Base-by-base conservation (phyloP, 2,797 vertebrate species). In the Melanitta fusca region DNA sequence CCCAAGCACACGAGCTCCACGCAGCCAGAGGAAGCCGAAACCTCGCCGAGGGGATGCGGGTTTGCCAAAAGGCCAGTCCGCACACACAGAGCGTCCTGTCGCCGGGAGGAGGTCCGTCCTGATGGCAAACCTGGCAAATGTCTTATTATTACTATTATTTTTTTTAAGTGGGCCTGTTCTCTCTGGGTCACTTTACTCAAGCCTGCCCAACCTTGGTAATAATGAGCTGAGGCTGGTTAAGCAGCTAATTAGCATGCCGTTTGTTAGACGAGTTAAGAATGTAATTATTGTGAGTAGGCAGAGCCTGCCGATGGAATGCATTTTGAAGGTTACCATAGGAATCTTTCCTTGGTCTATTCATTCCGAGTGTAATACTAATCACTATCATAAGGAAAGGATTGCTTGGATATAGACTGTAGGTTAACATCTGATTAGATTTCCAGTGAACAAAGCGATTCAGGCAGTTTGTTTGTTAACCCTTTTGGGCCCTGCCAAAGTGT, bases 311-410 rank as follows among this genome's bases (percentile, higher is more conserved):
- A 60, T 96, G 98, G 98, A 98, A 98, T 98, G 98, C 98, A 97
- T 98, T 98, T 94, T 75, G 97, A 97, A 98, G 97, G 98, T 98
- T 98, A 98, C 98, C 97, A 97, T 98, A 98, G 98, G 98, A 98
- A 99, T 99, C 98, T 97, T 95, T 97, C 94, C 96, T 97, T 75
- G 96, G 97, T 96, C 98, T 97, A 97, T 98, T 98, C 98, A 99
- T 99, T 98, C 97, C 84, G 89, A 93, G 97, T 97, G 98, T 98
- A 96, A 97, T 97, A 97, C 98, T 99, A 99, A 99, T 99, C 98
- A 98, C 97, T 98, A 98, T 99, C 99, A 99, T 99, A 99, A 98
- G 99, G 98, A 99, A 99, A 95, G 99, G 99, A 99, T 99, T 99
- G 98, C 97, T 97, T 97, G 98, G 98, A 98, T 98, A 98, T 97